These are phyloP conservation scores for Apodemia mormo DNA, from an alignment of 2,888 invertebrate species.

Conservation along the genomic window DNA sequence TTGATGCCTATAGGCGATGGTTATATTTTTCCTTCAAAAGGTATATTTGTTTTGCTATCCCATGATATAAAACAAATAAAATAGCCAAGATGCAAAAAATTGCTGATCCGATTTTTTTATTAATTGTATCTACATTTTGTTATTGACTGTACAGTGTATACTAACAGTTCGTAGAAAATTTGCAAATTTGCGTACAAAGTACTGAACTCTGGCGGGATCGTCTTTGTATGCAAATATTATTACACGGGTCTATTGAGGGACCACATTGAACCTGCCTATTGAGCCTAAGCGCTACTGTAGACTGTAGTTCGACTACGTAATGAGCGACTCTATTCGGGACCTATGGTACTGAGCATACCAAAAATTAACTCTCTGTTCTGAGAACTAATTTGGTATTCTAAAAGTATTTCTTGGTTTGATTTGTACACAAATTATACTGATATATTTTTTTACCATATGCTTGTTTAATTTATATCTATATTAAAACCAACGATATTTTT, in stretches of 20 bases:
- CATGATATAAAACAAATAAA: too few species aligned
- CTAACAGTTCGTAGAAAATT: conserved; percentile 58
- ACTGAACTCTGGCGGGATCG: conserved; percentile 58
- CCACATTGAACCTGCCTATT: conserved; percentile 57
- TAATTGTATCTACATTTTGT: neutral
- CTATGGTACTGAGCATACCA: conserved; percentile 47
- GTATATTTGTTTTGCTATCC: too few species aligned
- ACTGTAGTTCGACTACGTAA: conserved; percentile 48
- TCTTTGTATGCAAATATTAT: conserved; percentile 75
- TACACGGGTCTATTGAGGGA: conserved; percentile 66
- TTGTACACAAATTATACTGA: neutral
- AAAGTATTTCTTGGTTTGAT: conserved; percentile 28
- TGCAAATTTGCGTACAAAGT: conserved; percentile 67
- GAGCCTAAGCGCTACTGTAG: conserved; percentile 45
- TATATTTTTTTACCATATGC: neutral
- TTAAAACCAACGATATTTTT: too few species aligned
- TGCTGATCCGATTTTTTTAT: too few species aligned
- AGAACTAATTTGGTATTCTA: conserved; percentile 30
- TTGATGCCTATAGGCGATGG: too few species aligned
- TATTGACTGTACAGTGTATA: conserved; percentile 24
- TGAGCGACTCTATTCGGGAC: conserved; percentile 51
- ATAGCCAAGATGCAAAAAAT: too few species aligned
- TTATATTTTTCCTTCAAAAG: too few species aligned
- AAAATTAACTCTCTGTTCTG: conserved; percentile 27
- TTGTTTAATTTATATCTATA: too few species aligned